phyloP scores from a whole-genome alignment of 92 coral and sea anemone species.

The Epizoanthus rinbou region DNA sequence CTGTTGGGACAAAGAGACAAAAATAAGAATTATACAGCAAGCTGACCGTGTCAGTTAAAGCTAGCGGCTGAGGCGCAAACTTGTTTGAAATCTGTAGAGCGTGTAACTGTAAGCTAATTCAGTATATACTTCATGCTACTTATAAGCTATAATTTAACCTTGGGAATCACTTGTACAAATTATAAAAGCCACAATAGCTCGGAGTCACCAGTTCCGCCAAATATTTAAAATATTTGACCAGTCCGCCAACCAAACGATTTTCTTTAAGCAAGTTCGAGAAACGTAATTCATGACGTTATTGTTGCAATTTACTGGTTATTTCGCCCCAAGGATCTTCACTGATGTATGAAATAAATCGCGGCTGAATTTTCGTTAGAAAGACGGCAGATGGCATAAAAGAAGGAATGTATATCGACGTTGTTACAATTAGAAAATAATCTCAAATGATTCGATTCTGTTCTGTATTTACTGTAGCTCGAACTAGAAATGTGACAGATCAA shows the following conservation, averaged over 20 bases:
- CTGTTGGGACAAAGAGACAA: slow-evolving; percentile 38
- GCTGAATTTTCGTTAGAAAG: background rate
- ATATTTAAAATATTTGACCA: slow-evolving; percentile 65
- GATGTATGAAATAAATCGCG: slow-evolving; percentile 1
- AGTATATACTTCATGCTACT: background rate
- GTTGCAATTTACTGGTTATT: slow-evolving; percentile 14
- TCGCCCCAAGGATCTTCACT: slow-evolving; percentile 21
- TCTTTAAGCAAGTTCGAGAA: slow-evolving; percentile 43
- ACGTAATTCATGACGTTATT: slow-evolving; percentile 28
- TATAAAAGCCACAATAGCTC: background rate
- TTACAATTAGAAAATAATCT: slow-evolving; percentile 7
- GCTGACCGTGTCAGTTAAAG: slow-evolving; percentile 5
- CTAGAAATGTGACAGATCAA: slow-evolving; percentile 14
- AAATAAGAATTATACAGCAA: slow-evolving; percentile 15
- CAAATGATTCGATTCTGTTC: slow-evolving; percentile 20
- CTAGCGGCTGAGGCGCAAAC: slow-evolving; percentile 15
- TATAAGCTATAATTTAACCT: background rate
- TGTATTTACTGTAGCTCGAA: slow-evolving; percentile 22
- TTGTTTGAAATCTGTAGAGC: slow-evolving; percentile 20
- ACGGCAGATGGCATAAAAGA: background rate
- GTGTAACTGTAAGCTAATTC: background rate
- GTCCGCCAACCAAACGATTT: slow-evolving; percentile 31
- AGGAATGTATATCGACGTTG: background rate
- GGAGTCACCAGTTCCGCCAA: slow-evolving; percentile 44
- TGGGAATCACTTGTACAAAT: background rate